Evolutionary conservation across 2,888 invertebrate species (phyloP).

Genomic region (Eurytoma adleriae): DNA sequence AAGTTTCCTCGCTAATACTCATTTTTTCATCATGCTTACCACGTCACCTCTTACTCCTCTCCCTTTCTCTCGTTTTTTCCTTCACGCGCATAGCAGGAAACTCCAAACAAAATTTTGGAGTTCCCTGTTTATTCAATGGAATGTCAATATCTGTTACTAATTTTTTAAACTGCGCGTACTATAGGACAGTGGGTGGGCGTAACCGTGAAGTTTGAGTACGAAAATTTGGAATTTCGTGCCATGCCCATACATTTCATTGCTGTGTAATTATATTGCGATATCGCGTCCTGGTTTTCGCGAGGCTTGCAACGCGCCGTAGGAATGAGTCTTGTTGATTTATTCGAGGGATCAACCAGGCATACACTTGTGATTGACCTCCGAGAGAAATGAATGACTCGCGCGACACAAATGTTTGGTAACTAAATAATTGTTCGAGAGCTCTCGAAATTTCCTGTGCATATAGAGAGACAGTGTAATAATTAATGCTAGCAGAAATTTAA

Average conservation of each 20-base stretch:
- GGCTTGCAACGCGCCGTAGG: neutral
- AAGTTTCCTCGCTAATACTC: conserved; percentile 18
- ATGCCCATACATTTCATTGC: too few species aligned
- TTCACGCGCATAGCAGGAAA: too few species aligned
- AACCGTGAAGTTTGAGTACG: too few species aligned
- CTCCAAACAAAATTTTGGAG: too few species aligned
- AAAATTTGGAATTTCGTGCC: too few species aligned
- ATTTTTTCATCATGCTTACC: neutral
- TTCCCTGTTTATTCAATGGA: too few species aligned
- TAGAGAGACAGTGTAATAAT: too few species aligned
- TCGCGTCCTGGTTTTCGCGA: neutral
- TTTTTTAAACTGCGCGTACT: too few species aligned
- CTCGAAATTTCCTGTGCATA: too few species aligned
- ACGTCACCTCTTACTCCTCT: neutral
- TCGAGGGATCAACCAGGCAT: neutral
- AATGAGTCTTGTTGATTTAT: conserved; percentile 14
- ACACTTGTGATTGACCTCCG: neutral
- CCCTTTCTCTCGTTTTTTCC: neutral
- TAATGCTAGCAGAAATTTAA: too few species aligned
- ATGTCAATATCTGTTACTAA: too few species aligned
- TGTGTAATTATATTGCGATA: neutral
- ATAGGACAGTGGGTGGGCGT: too few species aligned
- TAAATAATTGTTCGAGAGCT: neutral
- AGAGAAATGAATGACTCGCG: neutral
- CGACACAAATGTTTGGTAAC: neutral